Conservation (phyloP, 2,888 invertebrate genomes). For the Drosophila atripex region DNA sequence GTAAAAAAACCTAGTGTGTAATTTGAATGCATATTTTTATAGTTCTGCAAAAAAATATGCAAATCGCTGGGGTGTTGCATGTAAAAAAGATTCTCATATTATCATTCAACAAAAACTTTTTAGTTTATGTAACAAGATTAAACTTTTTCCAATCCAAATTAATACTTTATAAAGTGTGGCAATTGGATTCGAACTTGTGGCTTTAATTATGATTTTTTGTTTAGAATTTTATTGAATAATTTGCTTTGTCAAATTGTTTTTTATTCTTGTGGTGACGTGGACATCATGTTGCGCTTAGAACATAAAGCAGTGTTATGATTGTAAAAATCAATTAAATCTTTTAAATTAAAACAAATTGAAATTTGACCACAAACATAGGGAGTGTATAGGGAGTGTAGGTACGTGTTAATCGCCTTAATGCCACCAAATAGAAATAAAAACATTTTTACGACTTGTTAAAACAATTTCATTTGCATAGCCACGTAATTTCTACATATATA, state of each 20-base stretch:
- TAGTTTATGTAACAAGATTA: constrained; percentile 36
- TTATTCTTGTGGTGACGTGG: constrained; percentile 2
- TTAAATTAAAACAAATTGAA: constrained; percentile 56
- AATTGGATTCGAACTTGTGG: constrained; percentile 12
- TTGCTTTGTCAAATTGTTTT: constrained; percentile 17
- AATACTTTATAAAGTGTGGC: constrained; percentile 30
- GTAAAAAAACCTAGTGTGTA: constrained; percentile 1
- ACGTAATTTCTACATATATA: constrained; percentile 7
- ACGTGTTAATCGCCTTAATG: constrained; percentile 55
- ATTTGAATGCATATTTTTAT: constrained; percentile 16
- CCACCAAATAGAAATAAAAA: constrained; percentile 22
- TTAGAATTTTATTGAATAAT: constrained; percentile 25
- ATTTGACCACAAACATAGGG: constrained; percentile 20
- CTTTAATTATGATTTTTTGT: constrained; percentile 20
- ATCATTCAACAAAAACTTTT: constrained; percentile 2
- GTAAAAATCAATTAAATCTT: constrained; percentile 42
- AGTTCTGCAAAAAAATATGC: constrained; percentile 16
- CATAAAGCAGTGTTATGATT: constrained; percentile 18
- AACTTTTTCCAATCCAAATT: constrained; percentile 23
- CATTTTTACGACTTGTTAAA: constrained; percentile 56
- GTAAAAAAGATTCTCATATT: neutral
- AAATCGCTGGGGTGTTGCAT: neutral
- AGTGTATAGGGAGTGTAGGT: neutral
- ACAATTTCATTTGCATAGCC: constrained; percentile 67
- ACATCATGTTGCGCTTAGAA: constrained; percentile 11